Percentiles rank a stretch among this genome's conserved stretches.
phyloP scores from a whole-genome alignment of 2,888 invertebrate genomes.

The Linnaemya vulpina region DNA sequence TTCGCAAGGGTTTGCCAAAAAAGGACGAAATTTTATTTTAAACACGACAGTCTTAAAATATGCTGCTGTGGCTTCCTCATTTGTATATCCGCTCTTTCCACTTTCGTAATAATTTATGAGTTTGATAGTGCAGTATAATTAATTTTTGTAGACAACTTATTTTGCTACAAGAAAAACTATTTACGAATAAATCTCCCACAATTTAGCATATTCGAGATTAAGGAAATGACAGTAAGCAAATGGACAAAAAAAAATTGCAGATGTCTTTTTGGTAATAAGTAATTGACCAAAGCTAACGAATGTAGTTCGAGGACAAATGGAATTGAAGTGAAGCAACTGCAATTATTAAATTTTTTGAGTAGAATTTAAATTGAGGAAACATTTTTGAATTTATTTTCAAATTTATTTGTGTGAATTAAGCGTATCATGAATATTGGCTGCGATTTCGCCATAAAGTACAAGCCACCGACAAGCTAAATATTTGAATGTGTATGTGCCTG shows the following conservation, averaged over 20 bases:
- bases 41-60: slow-evolving; percentile 30
- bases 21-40: slow-evolving; percentile 39
- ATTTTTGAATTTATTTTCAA: no score
- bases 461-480: not conserved
- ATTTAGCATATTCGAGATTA: slow-evolving; percentile 20
- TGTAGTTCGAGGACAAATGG: not conserved
- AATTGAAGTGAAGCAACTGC: no score
- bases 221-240: slow-evolving; percentile 34
- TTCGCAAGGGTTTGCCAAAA: slow-evolving; percentile 51
- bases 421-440: not conserved
- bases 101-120: slow-evolving; percentile 61
- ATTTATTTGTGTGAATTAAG: no score
- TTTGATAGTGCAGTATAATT: slow-evolving; percentile 68
- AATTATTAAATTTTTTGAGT: no score
- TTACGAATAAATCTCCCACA: slow-evolving; percentile 36
- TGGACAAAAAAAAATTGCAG: slow-evolving; percentile 28
- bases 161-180: slow-evolving; percentile 7
- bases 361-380: no score
- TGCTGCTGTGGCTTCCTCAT: slow-evolving; percentile 25
- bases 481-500: not conserved
- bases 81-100: slow-evolving; percentile 6
- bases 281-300: not conserved
- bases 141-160: slow-evolving; percentile 58
- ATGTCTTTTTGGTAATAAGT: not conserved
- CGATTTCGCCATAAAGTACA: not conserved